These are phyloP conservation scores for Hartigia nigra DNA, from an alignment of 2,888 invertebrate genomes.

Conservation along the genomic window DNA sequence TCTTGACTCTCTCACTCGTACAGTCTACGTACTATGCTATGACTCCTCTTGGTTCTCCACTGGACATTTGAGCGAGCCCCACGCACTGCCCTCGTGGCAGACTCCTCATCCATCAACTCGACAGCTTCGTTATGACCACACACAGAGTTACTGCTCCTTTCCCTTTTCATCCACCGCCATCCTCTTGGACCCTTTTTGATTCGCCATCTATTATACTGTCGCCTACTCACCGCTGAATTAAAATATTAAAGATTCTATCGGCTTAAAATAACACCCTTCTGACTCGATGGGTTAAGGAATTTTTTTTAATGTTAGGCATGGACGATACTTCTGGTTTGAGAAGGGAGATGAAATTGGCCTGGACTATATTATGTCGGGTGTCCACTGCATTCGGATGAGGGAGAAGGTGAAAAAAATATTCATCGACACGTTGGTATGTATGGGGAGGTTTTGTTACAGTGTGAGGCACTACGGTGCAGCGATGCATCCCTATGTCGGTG, in stretches of 20 bases:
- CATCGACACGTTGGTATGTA: background rate
- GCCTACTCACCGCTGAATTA: slow-evolving; percentile 20
- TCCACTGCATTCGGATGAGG: background rate
- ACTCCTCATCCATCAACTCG: slow-evolving; percentile 60
- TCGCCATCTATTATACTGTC: slow-evolving; percentile 49
- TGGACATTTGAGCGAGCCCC: slow-evolving; percentile 20
- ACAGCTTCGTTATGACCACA: slow-evolving; percentile 63
- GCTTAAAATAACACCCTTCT: slow-evolving; percentile 11
- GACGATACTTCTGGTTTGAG: background rate
- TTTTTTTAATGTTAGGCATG: background rate
- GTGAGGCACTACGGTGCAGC: background rate
- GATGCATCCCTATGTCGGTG: background rate
- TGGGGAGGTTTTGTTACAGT: background rate
- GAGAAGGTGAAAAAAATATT: background rate
- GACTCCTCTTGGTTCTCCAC: slow-evolving; percentile 39
- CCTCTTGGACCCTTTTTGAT: slow-evolving; percentile 50
- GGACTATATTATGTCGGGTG: background rate
- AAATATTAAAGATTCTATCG: slow-evolving; percentile 38
- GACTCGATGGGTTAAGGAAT: slow-evolving; percentile 26
- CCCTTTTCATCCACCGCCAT: slow-evolving; percentile 24
- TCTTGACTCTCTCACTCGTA: slow-evolving; percentile 3
- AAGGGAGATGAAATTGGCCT: background rate
- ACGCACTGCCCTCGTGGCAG: slow-evolving; percentile 38
- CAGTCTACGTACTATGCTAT: background rate
- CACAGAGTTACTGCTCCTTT: slow-evolving; percentile 32